Evolutionary conservation across 2,888 invertebrate genomes (phyloP).

Genomic region (Serrognathus titanus): DNA sequence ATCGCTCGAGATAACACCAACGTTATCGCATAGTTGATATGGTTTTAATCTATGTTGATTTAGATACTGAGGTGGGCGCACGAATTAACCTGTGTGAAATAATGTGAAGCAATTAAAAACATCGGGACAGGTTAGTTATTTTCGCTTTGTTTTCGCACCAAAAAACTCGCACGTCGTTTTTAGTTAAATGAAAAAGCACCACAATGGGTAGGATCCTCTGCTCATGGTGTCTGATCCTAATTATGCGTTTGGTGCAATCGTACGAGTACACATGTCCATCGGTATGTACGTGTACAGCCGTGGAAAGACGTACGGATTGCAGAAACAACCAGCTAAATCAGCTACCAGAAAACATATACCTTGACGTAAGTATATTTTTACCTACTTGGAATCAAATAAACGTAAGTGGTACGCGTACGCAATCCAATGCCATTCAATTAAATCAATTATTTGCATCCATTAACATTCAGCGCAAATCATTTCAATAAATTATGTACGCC

Average conservation of each 20-base stretch:
- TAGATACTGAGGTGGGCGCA: slow-evolving; percentile 5
- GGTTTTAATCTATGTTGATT: slow-evolving; percentile 16
- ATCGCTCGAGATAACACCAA: slow-evolving; percentile 1
- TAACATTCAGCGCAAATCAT: too few relatives aligned
- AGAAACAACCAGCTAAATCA: slow-evolving; percentile 37
- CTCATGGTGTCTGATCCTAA: slow-evolving; percentile 13
- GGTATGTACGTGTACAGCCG: slow-evolving; percentile 18
- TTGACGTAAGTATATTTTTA: slow-evolving; percentile 42
- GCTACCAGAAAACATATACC: slow-evolving; percentile 46
- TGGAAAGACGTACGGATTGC: slow-evolving; percentile 20
- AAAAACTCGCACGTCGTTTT: neutral
- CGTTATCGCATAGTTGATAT: slow-evolving; percentile 19
- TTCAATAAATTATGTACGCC: too few relatives aligned
- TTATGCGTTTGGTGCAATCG: slow-evolving; percentile 1
- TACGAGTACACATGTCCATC: slow-evolving; percentile 29
- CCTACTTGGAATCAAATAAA: too few relatives aligned
- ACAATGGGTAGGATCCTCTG: slow-evolving; percentile 12
- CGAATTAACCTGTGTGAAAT: neutral
- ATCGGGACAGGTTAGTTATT: neutral
- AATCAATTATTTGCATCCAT: too few relatives aligned
- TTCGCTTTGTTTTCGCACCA: too few relatives aligned
- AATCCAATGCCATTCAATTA: too few relatives aligned
- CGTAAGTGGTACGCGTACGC: too few relatives aligned
- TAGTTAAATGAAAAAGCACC: slow-evolving; percentile 8
- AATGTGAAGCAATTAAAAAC: slow-evolving; percentile 8